Evolutionary conservation across 2,797 vertebrate species (phyloP).

Genomic region (Oreochromis grahami): DNA sequence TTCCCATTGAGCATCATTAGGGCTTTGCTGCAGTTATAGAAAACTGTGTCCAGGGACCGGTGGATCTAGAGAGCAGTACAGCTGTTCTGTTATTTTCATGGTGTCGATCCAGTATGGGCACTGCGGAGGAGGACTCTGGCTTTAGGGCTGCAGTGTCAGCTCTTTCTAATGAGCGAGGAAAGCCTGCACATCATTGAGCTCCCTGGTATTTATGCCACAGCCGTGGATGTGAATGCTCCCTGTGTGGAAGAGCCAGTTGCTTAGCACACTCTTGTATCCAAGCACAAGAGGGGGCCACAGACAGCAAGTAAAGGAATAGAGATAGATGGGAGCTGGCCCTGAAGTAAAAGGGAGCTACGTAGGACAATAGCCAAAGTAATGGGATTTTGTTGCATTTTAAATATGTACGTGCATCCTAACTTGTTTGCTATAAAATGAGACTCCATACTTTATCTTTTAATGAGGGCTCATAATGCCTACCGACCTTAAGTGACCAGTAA

Average conservation of each 20-base stretch:
- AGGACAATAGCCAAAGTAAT: neutral
- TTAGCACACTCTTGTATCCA: conserved; percentile 26
- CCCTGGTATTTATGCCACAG: conserved; percentile 54
- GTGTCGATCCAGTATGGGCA: conserved; percentile 62
- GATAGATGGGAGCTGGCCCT: neutral
- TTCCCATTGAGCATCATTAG: conserved; percentile 48
- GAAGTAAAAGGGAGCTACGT: neutral
- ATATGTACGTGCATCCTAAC: neutral
- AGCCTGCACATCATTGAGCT: conserved; percentile 56
- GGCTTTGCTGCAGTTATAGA: conserved; percentile 36
- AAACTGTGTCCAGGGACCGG: neutral
- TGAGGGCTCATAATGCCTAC: conserved; percentile 33
- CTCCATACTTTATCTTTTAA: conserved; percentile 40
- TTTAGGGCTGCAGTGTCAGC: conserved; percentile 63
- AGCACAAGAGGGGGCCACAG: conserved; percentile 6
- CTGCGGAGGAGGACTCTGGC: conserved; percentile 63
- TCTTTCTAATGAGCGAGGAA: conserved; percentile 68
- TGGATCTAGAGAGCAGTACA: conserved; percentile 17
- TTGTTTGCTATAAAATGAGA: neutral
- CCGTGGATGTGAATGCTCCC: conserved; percentile 28
- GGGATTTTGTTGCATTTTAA: neutral
- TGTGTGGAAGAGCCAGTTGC: conserved; percentile 34
- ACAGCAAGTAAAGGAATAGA: neutral
- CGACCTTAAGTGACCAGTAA: conserved; percentile 23
- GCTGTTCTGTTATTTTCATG: conserved; percentile 50